A percentile compares a stretch with the other conserved stretches of the same genome.
These are phyloP conservation scores for Bradysia coprophila DNA, from an alignment of 1,140 invertebrate genomes.

Conservation along the genomic window DNA sequence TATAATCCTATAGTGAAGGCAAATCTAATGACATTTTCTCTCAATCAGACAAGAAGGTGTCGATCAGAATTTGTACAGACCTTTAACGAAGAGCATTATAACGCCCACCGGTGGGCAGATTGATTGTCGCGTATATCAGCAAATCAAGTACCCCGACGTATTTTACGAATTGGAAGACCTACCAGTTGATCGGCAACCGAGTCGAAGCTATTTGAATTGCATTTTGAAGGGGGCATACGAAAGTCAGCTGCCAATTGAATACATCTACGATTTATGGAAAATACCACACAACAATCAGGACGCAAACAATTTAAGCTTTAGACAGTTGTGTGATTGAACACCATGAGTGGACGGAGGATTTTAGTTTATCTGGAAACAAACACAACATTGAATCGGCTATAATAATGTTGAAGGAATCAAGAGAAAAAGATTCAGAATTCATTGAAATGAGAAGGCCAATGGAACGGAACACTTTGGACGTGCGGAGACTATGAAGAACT, in stretches of 20 bases:
- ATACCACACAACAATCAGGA: conserved; percentile 50
- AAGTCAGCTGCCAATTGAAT: conserved; percentile 39
- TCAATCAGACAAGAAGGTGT: conserved; percentile 56
- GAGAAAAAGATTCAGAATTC: too few species aligned
- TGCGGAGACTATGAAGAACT: too few species aligned
- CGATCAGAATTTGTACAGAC: conserved; percentile 40
- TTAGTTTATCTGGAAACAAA: too few species aligned
- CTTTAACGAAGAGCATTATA: conserved; percentile 36
- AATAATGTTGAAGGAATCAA: too few species aligned
- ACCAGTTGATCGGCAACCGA: conserved; percentile 39
- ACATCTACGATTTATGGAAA: conserved; percentile 36
- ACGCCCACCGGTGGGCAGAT: conserved; percentile 28
- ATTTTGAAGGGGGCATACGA: conserved; percentile 42
- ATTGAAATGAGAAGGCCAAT: too few species aligned
- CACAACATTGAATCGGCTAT: too few species aligned
- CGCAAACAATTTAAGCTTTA: too few species aligned
- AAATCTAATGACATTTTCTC: conserved; percentile 6
- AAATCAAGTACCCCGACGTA: conserved; percentile 29
- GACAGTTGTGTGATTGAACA: too few species aligned
- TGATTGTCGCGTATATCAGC: conserved; percentile 46
- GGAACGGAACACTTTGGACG: too few species aligned
- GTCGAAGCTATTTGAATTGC: conserved; percentile 35
- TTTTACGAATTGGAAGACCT: conserved; percentile 20
- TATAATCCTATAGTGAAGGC: too few species aligned
- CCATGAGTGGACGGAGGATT: too few species aligned